A percentile compares a stretch with the other conserved stretches of the same genome.
Conservation (phyloP, 2,113 vertebrate genomes). For the Patagioenas fasciata region DNA sequence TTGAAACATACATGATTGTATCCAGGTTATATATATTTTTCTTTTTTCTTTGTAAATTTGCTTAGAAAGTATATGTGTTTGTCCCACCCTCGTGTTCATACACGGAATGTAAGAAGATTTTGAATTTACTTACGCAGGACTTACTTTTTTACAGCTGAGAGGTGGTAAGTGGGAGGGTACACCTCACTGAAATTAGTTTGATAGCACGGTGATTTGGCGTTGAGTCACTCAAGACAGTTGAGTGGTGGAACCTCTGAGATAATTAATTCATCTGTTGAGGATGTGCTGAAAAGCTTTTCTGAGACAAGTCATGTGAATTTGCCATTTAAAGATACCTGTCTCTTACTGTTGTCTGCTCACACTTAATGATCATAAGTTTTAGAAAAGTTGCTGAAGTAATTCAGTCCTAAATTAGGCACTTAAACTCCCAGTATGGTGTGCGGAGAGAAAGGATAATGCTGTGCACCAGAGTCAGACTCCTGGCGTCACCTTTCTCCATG, state of each 20-base stretch:
- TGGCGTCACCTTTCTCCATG: background rate
- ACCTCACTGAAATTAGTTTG: background rate
- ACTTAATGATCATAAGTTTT: background rate
- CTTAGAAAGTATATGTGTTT: background rate
- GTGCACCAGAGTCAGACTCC: background rate
- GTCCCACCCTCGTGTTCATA: background rate
- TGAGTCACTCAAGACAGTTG: background rate
- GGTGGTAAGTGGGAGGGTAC: background rate
- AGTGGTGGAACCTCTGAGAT: background rate
- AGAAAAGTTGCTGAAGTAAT: background rate
- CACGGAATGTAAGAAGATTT: background rate
- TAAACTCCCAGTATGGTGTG: background rate
- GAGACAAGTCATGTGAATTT: background rate
- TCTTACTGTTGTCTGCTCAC: background rate
- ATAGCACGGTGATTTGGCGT: background rate
- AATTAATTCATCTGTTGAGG: background rate
- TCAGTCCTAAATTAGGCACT: background rate
- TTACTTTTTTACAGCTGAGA: background rate
- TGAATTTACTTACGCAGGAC: background rate
- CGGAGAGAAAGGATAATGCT: background rate
- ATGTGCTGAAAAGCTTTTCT: background rate
- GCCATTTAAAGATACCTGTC: background rate
- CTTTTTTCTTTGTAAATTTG: background rate
- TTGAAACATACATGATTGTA: background rate
- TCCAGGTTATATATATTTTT: background rate